phyloP scores from a whole-genome alignment of 2,888 invertebrate species.

The Ethmia dodecea region DNA sequence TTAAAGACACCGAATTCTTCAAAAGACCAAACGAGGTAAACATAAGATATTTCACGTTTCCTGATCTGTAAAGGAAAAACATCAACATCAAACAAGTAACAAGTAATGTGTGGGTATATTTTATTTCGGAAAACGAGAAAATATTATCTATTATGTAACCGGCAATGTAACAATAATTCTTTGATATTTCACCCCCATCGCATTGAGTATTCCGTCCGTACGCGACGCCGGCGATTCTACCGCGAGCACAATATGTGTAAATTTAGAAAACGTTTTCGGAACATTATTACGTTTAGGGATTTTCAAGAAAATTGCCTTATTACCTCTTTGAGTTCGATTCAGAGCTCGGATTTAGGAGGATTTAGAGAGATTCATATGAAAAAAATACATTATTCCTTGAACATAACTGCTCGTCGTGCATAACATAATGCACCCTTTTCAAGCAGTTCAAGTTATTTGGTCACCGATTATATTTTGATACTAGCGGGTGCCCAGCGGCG shows the following conservation, averaged over 20 bases:
- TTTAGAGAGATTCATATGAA: constrained; percentile 39
- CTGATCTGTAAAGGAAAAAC: too few species aligned
- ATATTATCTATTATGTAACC: constrained; percentile 30
- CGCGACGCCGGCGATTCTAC: constrained; percentile 59
- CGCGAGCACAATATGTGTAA: constrained; percentile 73
- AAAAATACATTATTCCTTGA: constrained; percentile 26
- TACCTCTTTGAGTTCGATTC: constrained; percentile 69
- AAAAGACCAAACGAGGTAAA: too few species aligned
- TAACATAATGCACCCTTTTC: too few species aligned
- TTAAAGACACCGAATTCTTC: too few species aligned
- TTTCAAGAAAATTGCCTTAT: constrained; percentile 76
- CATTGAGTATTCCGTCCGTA: constrained; percentile 67
- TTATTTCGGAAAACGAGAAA: constrained; percentile 15
- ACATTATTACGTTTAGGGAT: constrained; percentile 75
- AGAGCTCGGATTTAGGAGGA: constrained; percentile 59
- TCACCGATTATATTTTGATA: too few species aligned
- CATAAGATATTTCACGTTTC: too few species aligned
- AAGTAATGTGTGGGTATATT: too few species aligned
- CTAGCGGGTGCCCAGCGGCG: too few species aligned
- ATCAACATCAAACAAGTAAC: too few species aligned
- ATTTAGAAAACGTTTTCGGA: constrained; percentile 74
- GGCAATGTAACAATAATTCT: constrained; percentile 41
- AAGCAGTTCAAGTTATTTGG: too few species aligned
- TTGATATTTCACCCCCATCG: constrained; percentile 49
- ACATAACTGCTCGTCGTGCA: too few species aligned